Evolutionary conservation across 2,113 vertebrate genomes (phyloP).

Genomic region (Calyptomena viridis): DNA sequence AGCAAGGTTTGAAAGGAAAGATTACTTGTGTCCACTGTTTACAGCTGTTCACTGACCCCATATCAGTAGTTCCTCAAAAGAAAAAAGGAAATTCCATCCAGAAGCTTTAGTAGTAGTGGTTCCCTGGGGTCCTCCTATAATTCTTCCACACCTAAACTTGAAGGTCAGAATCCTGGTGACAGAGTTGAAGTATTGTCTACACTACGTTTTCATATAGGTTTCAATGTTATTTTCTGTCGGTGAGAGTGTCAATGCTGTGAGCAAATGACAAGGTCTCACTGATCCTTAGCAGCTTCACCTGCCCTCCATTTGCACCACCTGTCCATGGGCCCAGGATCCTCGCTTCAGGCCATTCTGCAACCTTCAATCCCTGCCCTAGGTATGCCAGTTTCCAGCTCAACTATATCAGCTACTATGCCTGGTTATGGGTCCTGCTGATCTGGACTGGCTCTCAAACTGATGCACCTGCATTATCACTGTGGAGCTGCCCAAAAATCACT

Average conservation of each 20-base stretch:
- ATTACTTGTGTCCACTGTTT: neutral
- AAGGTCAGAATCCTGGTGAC: neutral
- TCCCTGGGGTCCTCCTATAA: neutral
- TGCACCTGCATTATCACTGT: neutral
- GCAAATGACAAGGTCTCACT: neutral
- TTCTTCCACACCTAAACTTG: neutral
- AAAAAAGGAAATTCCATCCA: neutral
- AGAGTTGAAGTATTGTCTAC: neutral
- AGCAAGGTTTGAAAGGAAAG: neutral
- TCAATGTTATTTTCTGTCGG: neutral
- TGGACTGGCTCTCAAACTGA: neutral
- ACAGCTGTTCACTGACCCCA: neutral
- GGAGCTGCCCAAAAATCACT: neutral
- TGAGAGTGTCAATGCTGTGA: neutral
- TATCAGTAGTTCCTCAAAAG: neutral
- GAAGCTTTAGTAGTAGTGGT: neutral
- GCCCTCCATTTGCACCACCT: rapidly evolving
- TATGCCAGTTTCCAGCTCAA: neutral
- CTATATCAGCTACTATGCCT: neutral
- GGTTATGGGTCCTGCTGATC: neutral
- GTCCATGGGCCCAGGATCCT: neutral
- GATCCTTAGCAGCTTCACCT: neutral
- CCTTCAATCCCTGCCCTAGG: neutral
- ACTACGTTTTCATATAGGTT: neutral
- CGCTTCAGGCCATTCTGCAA: neutral